Evolutionary conservation across 2,113 vertebrate genomes (phyloP).

Genomic region (Hucho hucho): DNA sequence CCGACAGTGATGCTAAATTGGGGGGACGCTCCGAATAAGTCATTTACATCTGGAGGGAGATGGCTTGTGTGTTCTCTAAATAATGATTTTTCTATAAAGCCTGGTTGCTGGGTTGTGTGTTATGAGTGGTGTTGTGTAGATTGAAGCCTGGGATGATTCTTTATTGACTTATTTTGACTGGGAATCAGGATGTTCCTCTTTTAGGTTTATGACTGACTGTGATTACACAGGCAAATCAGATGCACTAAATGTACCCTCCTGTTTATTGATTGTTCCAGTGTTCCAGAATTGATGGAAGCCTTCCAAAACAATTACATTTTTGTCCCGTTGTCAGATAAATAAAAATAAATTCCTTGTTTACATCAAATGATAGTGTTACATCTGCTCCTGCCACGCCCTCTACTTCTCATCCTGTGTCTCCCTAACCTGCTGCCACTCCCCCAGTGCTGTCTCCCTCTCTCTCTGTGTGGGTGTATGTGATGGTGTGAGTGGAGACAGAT

Average conservation of each 20-base stretch:
- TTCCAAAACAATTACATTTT: too few relatives aligned
- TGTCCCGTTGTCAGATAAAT: background rate
- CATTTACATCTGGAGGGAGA: background rate
- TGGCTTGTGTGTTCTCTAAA: background rate
- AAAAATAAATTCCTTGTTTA: background rate
- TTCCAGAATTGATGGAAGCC: background rate
- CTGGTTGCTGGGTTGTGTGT: background rate
- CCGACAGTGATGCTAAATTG: background rate
- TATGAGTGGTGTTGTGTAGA: background rate
- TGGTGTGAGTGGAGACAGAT: too few relatives aligned
- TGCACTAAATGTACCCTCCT: background rate
- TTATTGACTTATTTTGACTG: background rate
- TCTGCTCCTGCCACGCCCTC: too few relatives aligned
- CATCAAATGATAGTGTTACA: background rate
- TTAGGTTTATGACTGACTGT: conserved; percentile 19
- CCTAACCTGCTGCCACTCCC: too few relatives aligned
- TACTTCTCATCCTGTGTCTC: too few relatives aligned
- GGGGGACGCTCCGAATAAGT: background rate
- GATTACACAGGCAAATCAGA: conserved; percentile 6
- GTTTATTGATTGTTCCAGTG: conserved; percentile 17
- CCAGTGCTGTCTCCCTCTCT: too few relatives aligned
- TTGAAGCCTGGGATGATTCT: background rate
- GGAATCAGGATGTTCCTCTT: too few relatives aligned
- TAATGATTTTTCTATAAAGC: background rate
- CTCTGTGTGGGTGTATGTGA: too few relatives aligned